These are phyloP conservation scores for Eustalomyia histrio DNA, from an alignment of 2,888 invertebrate genomes.

Conservation along the genomic window DNA sequence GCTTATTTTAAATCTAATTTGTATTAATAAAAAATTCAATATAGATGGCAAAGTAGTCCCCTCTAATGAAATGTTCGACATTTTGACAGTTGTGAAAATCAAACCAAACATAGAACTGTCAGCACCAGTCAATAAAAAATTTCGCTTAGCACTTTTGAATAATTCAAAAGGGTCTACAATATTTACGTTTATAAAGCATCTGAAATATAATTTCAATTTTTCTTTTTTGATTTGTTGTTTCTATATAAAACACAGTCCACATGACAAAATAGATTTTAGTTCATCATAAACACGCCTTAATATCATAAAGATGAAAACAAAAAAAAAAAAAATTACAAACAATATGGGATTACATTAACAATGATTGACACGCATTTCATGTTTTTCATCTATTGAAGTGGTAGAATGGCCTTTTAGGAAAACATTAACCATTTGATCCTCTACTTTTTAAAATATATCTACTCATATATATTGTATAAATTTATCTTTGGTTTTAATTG, in stretches of 20 bases:
- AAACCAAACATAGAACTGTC: conserved; percentile 43
- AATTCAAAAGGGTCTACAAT: conserved; percentile 7
- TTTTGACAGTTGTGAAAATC: conserved; percentile 49
- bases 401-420: conserved; percentile 40
- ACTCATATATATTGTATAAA: not conserved
- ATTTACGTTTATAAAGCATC: conserved; percentile 18
- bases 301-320: not conserved
- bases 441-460: conserved; percentile 7
- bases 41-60: no score
- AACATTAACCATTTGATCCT: conserved; percentile 46
- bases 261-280: not conserved
- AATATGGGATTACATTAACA: conserved; percentile 45
- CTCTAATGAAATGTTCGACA: not conserved
- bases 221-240: not conserved
- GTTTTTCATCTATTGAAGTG: conserved; percentile 35
- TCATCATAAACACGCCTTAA: conserved; percentile 40
- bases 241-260: not conserved
- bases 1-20: no score
- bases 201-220: conserved; percentile 37
- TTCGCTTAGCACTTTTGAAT: conserved; percentile 28
- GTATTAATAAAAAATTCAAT: no score
- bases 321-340: conserved; percentile 22
- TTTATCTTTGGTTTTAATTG: conserved; percentile 37
- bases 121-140: conserved; percentile 58
- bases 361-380: conserved; percentile 56